Percentiles rank a stretch among this genome's conserved stretches.
phyloP scores from a whole-genome alignment of 2,888 invertebrate genomes.

The Clanis bilineata region DNA sequence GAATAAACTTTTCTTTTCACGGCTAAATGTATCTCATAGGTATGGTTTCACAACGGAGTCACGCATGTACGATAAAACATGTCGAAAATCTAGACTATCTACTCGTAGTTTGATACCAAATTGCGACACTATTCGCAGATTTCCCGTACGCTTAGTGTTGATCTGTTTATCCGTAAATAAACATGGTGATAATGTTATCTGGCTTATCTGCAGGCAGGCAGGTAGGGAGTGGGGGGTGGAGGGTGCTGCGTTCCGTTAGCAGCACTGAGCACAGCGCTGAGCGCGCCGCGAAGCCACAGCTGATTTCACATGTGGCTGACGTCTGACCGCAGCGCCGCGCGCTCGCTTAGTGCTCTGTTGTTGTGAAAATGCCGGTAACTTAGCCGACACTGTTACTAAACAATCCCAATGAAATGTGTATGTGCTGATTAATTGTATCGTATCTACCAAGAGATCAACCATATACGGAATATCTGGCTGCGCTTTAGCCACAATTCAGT shows the following conservation, averaged over 20 bases:
- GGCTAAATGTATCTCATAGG: conserved; percentile 22
- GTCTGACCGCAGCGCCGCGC: conserved; percentile 47
- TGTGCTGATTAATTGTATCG: conserved; percentile 37
- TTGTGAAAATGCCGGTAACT: conserved; percentile 61
- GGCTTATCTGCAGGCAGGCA: conserved; percentile 50
- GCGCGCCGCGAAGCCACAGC: conserved; percentile 56
- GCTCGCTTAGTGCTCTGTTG: conserved; percentile 45
- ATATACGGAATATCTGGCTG: conserved; percentile 10
- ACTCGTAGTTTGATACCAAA: conserved; percentile 9
- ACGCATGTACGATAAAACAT: conserved; percentile 27
- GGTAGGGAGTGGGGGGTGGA: conserved; percentile 38
- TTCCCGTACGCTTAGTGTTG: conserved; percentile 25
- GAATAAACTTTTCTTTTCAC: conserved; percentile 40
- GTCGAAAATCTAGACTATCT: neutral
- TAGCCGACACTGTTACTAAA: conserved; percentile 35
- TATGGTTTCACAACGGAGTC: conserved; percentile 38
- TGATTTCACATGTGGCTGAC: conserved; percentile 74
- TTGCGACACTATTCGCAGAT: conserved; percentile 19
- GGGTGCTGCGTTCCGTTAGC: conserved; percentile 48
- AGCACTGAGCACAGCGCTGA: conserved; percentile 28
- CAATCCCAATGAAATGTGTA: conserved; percentile 46
- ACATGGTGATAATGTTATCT: conserved; percentile 60
- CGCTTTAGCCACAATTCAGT: conserved; percentile 22
- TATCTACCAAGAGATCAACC: neutral
- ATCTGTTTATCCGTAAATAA: conserved; percentile 55